phyloP scores from a whole-genome alignment of 2,888 invertebrate species.

The Venusia cambrica region DNA sequence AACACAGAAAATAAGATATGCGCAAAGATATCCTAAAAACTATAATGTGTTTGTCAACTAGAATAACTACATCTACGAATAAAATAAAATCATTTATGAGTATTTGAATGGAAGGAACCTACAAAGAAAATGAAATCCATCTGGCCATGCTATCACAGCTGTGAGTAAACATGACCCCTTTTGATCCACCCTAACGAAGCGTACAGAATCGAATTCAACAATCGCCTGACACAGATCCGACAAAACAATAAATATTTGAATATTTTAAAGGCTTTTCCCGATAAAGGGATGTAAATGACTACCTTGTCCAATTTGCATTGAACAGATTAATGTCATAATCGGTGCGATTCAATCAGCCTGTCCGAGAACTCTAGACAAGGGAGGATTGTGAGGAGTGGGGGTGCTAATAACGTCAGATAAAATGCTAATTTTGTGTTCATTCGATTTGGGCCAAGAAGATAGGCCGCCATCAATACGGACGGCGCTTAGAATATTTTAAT shows the following conservation, averaged over 20 bases:
- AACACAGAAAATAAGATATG: no score
- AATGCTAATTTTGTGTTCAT: conserved; percentile 80
- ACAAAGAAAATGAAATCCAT: no score
- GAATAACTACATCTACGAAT: no score
- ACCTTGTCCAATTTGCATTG: conserved; percentile 78
- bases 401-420: conserved; percentile 76
- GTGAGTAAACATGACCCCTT: conserved; percentile 14
- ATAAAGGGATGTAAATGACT: conserved; percentile 78
- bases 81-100: no score
- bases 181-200: conserved; percentile 26
- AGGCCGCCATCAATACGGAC: conserved; percentile 39
- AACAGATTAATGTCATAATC: conserved; percentile 81
- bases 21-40: no score
- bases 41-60: no score
- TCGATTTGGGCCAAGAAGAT: conserved; percentile 69
- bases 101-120: conserved; percentile 67
- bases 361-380: conserved; percentile 57
- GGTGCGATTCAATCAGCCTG: conserved; percentile 77
- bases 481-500: conserved; percentile 30
- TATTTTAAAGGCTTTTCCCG: conserved; percentile 70
- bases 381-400: conserved; percentile 33
- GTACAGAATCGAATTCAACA: conserved; percentile 33
- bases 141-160: conserved; percentile 28
- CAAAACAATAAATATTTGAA: conserved; percentile 72
- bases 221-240: conserved; percentile 34